Evolutionary conservation across 1,140 invertebrate species (phyloP).

Genomic region (Nasonia giraulti): DNA sequence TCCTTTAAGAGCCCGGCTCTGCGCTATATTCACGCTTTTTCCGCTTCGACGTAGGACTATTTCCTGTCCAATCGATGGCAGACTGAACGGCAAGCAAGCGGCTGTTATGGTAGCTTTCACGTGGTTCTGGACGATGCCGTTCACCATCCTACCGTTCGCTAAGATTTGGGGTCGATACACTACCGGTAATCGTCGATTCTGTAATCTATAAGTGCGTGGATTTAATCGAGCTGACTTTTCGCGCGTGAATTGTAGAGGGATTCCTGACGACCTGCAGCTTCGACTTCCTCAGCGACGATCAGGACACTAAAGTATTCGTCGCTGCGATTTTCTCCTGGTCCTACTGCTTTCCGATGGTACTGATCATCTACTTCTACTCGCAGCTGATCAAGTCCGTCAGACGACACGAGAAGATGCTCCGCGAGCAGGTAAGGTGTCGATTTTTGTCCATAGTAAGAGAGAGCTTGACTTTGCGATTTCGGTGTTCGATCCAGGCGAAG

Average conservation of each 20-base stretch:
- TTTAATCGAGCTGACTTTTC: background rate
- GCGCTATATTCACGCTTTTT: slow-evolving; percentile 8
- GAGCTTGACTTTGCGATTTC: background rate
- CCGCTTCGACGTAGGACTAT: slow-evolving; percentile 77
- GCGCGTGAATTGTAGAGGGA: slow-evolving; percentile 77
- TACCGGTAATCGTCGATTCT: slow-evolving; percentile 74
- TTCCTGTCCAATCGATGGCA: slow-evolving; percentile 83
- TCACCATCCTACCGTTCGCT: slow-evolving; percentile 80
- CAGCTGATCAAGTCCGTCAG: slow-evolving; percentile 83
- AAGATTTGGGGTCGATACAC: slow-evolving; percentile 81
- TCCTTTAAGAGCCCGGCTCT: background rate
- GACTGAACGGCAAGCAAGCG: slow-evolving; percentile 80
- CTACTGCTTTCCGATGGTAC: slow-evolving; percentile 80
- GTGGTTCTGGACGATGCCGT: slow-evolving; percentile 83
- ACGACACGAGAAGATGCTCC: slow-evolving; percentile 85
- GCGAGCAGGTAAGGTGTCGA: slow-evolving; percentile 74
- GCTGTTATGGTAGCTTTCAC: slow-evolving; percentile 78
- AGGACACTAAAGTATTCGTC: slow-evolving; percentile 81
- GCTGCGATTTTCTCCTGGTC: slow-evolving; percentile 81
- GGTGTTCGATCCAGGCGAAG: slow-evolving; percentile 76
- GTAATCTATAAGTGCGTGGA: background rate
- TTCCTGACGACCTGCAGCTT: slow-evolving; percentile 86
- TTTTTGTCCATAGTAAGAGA: background rate
- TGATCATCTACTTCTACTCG: slow-evolving; percentile 82
- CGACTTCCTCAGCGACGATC: slow-evolving; percentile 82